These are phyloP conservation scores for Mareca penelope DNA, from an alignment of 2,797 vertebrate species.

Conservation along the genomic window DNA sequence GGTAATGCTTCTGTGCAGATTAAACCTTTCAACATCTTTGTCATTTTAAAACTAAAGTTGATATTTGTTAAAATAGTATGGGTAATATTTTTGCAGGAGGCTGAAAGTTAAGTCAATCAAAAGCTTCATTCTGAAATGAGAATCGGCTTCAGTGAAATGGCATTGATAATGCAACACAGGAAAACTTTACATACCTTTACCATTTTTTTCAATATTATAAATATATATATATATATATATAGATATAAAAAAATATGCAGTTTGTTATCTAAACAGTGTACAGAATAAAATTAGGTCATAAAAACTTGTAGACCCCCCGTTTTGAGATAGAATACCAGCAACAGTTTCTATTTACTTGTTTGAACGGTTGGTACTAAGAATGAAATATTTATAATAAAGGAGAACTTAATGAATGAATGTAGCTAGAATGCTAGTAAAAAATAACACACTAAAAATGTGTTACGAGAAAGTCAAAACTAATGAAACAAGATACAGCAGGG, in stretches of 20 bases:
- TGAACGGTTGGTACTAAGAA: not conserved
- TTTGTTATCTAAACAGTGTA: not conserved
- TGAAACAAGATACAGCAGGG: rapidly evolving
- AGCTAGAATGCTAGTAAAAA: not conserved
- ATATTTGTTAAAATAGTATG: not conserved
- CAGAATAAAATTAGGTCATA: not conserved
- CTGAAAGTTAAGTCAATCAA: not conserved
- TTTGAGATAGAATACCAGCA: not conserved
- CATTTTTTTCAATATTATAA: not conserved
- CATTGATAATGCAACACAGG: not conserved
- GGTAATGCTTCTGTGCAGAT: not conserved
- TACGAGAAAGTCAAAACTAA: not conserved
- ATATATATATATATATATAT: not conserved
- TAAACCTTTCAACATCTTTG: not conserved
- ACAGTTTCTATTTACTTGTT: not conserved
- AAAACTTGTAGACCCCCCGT: not conserved
- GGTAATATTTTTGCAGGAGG: not conserved
- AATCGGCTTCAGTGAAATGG: not conserved
- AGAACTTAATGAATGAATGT: not conserved
- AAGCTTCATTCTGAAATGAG: not conserved
- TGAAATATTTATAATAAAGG: not conserved
- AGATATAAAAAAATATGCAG: rapidly evolving
- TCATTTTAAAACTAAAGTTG: not conserved
- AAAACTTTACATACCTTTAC: not conserved
- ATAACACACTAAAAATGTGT: rapidly evolving